Evolutionary conservation across 2,113 vertebrate species (phyloP).

Genomic region (Paramisgurnus dabryanus): DNA sequence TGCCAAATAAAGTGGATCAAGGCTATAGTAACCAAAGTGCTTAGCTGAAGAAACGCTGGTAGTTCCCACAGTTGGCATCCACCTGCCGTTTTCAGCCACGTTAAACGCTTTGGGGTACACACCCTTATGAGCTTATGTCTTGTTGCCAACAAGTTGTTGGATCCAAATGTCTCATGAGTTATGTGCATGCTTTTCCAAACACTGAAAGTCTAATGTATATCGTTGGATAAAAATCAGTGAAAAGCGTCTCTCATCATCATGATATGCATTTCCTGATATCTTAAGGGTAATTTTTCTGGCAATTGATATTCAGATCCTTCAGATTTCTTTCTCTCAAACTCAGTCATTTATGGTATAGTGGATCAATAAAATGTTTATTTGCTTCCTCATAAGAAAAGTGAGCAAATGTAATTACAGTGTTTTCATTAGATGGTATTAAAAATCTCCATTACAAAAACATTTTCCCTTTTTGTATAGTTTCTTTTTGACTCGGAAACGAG

Average conservation of each 20-base stretch:
- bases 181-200: slow-evolving; percentile 38
- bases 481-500: background rate
- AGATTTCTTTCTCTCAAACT: slow-evolving; percentile 18
- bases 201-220: slow-evolving; percentile 58
- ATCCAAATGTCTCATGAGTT: background rate
- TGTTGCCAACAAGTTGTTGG: too few relatives aligned
- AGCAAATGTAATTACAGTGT: background rate
- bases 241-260: slow-evolving; percentile 47
- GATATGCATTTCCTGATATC: slow-evolving; percentile 19
- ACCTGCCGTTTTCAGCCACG: too few relatives aligned
- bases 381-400: background rate
- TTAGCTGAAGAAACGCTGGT: too few relatives aligned
- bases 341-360: slow-evolving; percentile 43
- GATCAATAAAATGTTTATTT: slow-evolving; percentile 55
- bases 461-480: background rate
- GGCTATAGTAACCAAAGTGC: too few relatives aligned
- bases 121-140: too few relatives aligned
- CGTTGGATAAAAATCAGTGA: slow-evolving; percentile 47
- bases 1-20: too few relatives aligned
- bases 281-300: background rate
- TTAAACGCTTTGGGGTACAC: too few relatives aligned
- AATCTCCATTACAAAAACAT: background rate
- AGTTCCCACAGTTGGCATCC: too few relatives aligned
- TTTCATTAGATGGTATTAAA: background rate
- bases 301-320: background rate